Conservation (phyloP, 2,113 vertebrate genomes). For the Sula dactylatra region DNA sequence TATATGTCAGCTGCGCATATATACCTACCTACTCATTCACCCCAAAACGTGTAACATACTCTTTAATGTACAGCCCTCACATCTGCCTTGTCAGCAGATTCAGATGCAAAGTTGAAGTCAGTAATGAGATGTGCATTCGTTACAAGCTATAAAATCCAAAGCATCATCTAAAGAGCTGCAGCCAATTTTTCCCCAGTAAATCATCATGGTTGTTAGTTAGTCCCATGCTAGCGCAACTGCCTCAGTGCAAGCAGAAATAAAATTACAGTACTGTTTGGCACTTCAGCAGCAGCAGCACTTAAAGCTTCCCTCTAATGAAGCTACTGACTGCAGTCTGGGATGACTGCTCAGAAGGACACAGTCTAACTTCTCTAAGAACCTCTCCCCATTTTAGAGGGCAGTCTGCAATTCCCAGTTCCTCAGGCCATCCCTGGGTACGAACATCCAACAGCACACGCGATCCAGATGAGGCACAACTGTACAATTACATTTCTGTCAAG, state of each 20-base stretch:
- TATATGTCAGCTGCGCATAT: neutral
- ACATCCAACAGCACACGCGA: accelerated
- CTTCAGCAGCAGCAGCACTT: neutral
- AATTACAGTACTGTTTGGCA: neutral
- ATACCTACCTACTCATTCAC: neutral
- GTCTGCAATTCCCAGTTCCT: neutral
- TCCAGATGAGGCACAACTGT: accelerated
- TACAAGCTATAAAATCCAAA: neutral
- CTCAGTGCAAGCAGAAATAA: neutral
- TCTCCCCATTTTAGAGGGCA: neutral
- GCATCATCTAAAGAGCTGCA: neutral
- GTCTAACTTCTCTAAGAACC: neutral
- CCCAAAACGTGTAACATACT: neutral
- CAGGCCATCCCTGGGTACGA: neutral
- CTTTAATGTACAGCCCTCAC: neutral
- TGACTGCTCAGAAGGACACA: neutral
- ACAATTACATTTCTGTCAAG: neutral
- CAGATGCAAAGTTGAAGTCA: neutral
- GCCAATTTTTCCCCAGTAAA: neutral
- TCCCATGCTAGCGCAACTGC: neutral
- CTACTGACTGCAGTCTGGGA: neutral
- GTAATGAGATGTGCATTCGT: neutral
- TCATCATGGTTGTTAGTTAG: neutral
- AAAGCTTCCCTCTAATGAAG: neutral
- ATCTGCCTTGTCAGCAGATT: neutral